These are phyloP conservation scores for Choloepus didactylus DNA, from an alignment of 2,797 vertebrate genomes.

Conservation along the genomic window DNA sequence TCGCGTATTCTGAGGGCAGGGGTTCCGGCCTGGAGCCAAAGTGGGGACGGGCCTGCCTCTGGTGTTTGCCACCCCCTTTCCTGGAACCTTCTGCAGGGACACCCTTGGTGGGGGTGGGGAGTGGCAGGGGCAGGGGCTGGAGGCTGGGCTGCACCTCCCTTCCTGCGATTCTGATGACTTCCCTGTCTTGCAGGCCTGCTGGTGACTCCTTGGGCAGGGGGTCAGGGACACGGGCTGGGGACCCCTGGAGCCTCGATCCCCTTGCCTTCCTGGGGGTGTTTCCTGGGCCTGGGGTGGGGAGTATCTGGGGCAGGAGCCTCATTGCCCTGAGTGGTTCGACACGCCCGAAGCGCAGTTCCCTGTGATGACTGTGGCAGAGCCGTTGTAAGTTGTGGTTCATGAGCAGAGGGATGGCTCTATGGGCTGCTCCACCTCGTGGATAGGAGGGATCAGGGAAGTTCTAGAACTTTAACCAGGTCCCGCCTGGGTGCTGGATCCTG, in stretches of 20 bases:
- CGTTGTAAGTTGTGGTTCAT: too few relatives aligned
- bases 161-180: background rate
- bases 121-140: background rate
- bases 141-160: background rate
- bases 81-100: background rate
- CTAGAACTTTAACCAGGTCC: background rate
- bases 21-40: background rate
- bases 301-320: background rate
- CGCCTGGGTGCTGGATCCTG: background rate
- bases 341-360: too few relatives aligned
- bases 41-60: background rate
- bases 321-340: background rate
- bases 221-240: background rate
- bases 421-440: background rate
- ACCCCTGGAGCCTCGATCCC: background rate
- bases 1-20: background rate
- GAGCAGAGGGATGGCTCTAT: background rate
- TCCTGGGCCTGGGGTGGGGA: background rate
- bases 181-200: background rate
- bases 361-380: too few relatives aligned
- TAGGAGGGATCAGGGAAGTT: background rate
- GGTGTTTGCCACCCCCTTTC: background rate
- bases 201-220: background rate
- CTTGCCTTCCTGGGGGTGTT: background rate
- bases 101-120: background rate